Base-by-base conservation (phyloP, 2,113 vertebrate species). In the Talpa occidentalis region DNA sequence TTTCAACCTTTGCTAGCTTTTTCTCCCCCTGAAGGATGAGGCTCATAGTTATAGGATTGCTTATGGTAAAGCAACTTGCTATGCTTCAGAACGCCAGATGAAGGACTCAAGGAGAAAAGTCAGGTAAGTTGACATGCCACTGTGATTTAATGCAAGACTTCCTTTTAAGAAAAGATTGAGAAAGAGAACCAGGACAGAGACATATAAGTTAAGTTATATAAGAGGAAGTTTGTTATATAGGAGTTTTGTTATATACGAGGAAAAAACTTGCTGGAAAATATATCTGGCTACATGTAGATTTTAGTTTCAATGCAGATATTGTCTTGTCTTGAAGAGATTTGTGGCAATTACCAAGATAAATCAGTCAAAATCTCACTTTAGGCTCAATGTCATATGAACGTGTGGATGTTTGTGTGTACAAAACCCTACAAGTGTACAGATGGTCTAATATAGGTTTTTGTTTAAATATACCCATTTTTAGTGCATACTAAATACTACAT, bases 11-110 rank as follows among this genome's bases (percentile, higher is more conserved):
- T 35, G 52, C 73, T 74, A 97, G 66, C 26, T 92, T 80, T 0
- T 0, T 47, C 52, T 30, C 44, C 47, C 47, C 6, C 62, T 94
- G 85, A 94, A 94, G 92, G 95, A 94, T 62, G 69, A 66, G 47
- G 81, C 54, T 26, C 32, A 4, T 21, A 88, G 78, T 80, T 73
- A 67, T 0, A 4, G 26, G 94, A 52, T 4, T 28, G 12, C 40
- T 88, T 67, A 40, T 82, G 91, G 22, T 95, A 70, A 97, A 87
- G 6, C 40, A 72, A 32, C 59, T 60, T 86, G n/a, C 37, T 85
- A 60, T 60, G 66, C 74, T 5, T 49, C 78, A n/a, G 91, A 40
- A 76, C n/a, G 64, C 26, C 19, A 89, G 37, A 40, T 62, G 83
- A 93, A 90, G 80, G 59, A 24, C 15, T 17, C 59, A 56, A 42